Conservation (phyloP, 2,888 invertebrate genomes). For the Drosophila mettleri region DNA sequence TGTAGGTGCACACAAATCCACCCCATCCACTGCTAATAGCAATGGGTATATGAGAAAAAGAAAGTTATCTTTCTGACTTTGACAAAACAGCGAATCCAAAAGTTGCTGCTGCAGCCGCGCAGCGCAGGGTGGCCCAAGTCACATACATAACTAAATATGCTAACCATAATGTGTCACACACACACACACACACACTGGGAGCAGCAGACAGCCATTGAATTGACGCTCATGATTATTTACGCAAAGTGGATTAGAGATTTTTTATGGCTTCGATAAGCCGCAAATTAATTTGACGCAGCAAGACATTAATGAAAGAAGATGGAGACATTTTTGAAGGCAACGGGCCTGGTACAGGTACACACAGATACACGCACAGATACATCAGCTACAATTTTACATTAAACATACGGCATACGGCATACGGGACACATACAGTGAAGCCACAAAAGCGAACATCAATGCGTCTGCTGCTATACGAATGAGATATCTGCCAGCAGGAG, state of each 20-base stretch:
- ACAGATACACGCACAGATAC: not conserved
- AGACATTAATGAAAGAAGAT: slow-evolving; percentile 23
- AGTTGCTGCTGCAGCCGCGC: slow-evolving; percentile 9
- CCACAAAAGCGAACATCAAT: slow-evolving; percentile 27
- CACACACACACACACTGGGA: slow-evolving; percentile 4
- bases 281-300: slow-evolving; percentile 70
- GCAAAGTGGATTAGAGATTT: slow-evolving; percentile 77
- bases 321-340: slow-evolving; percentile 2
- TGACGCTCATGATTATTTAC: slow-evolving; percentile 77
- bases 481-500: not conserved
- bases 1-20: not conserved
- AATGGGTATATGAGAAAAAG: not conserved
- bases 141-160: slow-evolving; percentile 23
- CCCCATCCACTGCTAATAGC: not conserved
- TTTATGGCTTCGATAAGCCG: slow-evolving; percentile 78
- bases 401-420: not conserved
- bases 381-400: slow-evolving; percentile 15
- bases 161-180: slow-evolving; percentile 12
- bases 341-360: not conserved
- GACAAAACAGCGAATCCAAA: slow-evolving; percentile 25
- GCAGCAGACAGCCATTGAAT: slow-evolving; percentile 58
- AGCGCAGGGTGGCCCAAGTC: not conserved
- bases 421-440: slow-evolving; percentile 27
- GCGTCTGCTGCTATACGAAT: not conserved
- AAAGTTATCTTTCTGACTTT: slow-evolving; percentile 21